These are phyloP conservation scores for Rhyacichthys aspro DNA, from an alignment of 2,797 vertebrate genomes.

Conservation along the genomic window DNA sequence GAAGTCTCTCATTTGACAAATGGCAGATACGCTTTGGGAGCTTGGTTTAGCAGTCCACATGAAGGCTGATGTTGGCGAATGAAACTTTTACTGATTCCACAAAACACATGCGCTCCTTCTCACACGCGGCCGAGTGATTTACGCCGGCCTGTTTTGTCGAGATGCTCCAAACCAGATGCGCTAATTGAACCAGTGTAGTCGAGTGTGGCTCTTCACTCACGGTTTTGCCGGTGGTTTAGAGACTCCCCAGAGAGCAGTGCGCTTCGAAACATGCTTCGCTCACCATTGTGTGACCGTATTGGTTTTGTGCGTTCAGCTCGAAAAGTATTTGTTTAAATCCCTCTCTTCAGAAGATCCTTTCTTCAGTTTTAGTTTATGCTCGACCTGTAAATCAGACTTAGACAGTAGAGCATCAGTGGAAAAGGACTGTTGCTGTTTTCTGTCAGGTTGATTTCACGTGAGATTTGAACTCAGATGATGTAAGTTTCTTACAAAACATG, in stretches of 20 bases:
- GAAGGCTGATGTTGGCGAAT: constrained; percentile 38
- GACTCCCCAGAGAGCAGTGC: constrained; percentile 12
- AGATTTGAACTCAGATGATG: constrained; percentile 16
- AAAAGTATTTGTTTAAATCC: constrained; percentile 5
- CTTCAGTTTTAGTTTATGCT: constrained; percentile 5
- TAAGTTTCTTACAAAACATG: background rate
- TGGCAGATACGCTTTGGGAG: constrained; percentile 38
- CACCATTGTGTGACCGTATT: constrained; percentile 11
- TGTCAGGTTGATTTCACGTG: constrained; percentile 9
- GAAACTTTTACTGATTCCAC: constrained; percentile 59
- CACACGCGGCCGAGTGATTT: constrained; percentile 34
- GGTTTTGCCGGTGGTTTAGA: constrained; percentile 26
- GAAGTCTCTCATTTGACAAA: constrained; percentile 66
- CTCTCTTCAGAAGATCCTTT: constrained; percentile 8
- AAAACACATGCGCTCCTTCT: constrained; percentile 46
- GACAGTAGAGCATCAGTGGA: constrained; percentile 7
- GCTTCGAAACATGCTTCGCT: constrained; percentile 15
- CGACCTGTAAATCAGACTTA: constrained; percentile 11
- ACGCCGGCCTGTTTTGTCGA: constrained; percentile 19
- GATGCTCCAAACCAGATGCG: constrained; percentile 44
- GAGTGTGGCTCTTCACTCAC: constrained; percentile 34
- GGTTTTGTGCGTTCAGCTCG: constrained; percentile 2
- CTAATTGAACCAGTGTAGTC: constrained; percentile 49
- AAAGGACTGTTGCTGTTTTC: constrained; percentile 14
- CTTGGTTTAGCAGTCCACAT: constrained; percentile 49